Conservation (phyloP, 2,113 vertebrate species). For the Stegostoma tigrinum region DNA sequence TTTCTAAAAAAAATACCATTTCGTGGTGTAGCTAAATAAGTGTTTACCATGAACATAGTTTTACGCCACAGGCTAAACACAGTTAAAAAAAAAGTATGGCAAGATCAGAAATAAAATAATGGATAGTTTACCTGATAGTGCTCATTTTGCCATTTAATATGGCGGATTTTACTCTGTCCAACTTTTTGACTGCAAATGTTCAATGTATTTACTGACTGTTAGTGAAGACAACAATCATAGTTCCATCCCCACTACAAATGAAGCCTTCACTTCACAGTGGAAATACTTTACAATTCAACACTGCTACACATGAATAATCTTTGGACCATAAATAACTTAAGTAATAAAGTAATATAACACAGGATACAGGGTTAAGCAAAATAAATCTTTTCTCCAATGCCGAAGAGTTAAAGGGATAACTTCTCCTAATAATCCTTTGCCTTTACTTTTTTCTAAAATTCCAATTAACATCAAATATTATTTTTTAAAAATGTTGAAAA, state of each 20-base stretch:
- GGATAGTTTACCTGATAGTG: background rate
- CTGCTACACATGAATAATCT: background rate
- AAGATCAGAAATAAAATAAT: background rate
- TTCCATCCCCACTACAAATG: background rate
- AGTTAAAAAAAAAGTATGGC: background rate
- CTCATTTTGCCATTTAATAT: background rate
- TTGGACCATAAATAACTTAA: background rate
- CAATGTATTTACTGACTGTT: background rate
- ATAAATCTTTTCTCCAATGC: background rate
- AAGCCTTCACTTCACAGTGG: background rate
- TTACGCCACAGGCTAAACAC: background rate
- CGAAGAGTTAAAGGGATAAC: background rate
- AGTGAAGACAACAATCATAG: background rate
- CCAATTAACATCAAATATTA: background rate
- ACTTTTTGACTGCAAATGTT: background rate
- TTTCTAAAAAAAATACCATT: background rate
- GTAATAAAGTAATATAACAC: background rate
- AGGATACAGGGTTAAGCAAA: background rate
- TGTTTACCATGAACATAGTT: background rate
- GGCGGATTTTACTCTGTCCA: background rate
- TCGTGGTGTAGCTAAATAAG: background rate
- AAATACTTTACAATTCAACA: background rate
- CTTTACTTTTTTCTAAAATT: background rate
- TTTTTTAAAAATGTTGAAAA: background rate
- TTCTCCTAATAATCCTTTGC: background rate